Percentiles rank a stretch among this genome's conserved stretches.
These are phyloP conservation scores for Campylorhamphus procurvoides DNA, from an alignment of 2,113 vertebrate genomes.

Conservation along the genomic window DNA sequence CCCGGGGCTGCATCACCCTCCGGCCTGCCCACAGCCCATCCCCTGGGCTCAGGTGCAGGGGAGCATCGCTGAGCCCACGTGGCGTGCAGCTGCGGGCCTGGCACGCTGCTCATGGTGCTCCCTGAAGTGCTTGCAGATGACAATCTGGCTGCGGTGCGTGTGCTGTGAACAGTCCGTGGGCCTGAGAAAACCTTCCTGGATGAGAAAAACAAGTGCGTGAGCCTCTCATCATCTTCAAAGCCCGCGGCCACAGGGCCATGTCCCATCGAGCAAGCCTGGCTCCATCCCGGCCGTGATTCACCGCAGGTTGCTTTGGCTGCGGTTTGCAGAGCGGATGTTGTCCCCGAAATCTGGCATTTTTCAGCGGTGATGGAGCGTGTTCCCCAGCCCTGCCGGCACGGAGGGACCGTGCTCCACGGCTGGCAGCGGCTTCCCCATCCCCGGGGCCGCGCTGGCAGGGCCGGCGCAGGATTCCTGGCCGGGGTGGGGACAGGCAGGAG, in stretches of 20 bases:
- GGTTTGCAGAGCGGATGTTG: neutral
- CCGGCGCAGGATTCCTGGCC: neutral
- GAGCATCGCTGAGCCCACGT: fast-evolving
- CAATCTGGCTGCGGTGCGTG: neutral
- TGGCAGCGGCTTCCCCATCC: neutral
- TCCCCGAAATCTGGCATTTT: neutral
- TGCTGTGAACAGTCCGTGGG: neutral
- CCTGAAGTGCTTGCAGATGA: conserved; percentile 49
- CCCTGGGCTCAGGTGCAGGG: neutral
- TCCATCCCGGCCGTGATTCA: neutral
- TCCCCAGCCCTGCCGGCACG: neutral
- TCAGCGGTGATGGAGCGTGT: neutral
- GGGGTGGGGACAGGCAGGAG: conserved; percentile 24
- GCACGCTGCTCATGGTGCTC: neutral
- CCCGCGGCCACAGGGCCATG: fast-evolving
- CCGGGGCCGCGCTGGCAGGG: neutral
- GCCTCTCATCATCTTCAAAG: neutral
- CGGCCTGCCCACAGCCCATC: neutral
- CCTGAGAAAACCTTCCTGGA: neutral
- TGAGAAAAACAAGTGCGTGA: neutral
- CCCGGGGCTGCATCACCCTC: neutral
- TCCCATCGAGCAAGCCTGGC: neutral
- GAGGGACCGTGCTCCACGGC: neutral
- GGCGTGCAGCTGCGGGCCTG: neutral
- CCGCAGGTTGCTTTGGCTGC: conserved; percentile 24